Evolutionary conservation across 2,888 invertebrate genomes (phyloP).

Genomic region (Panzeria rudis): DNA sequence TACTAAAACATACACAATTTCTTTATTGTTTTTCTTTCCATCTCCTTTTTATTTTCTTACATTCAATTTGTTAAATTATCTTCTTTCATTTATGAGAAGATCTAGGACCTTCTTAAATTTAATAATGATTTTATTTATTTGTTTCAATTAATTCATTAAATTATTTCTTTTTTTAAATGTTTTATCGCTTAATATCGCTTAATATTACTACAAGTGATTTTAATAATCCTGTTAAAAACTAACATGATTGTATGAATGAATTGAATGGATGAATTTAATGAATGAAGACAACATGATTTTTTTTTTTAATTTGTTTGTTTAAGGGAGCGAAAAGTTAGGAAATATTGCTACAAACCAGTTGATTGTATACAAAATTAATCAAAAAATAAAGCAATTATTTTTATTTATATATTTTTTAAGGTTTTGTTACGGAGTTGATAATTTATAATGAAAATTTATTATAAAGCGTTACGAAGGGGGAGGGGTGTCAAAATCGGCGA

Average conservation of each 20-base stretch:
- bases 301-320: slow-evolving; percentile 14
- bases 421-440: too few relatives aligned
- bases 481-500: too few relatives aligned
- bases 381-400: slow-evolving; percentile 18
- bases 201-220: slow-evolving; percentile 59
- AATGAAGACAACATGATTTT: slow-evolving; percentile 17
- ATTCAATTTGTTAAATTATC: slow-evolving; percentile 46
- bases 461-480: too few relatives aligned
- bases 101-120: slow-evolving; percentile 51
- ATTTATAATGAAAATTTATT: too few relatives aligned
- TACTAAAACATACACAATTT: slow-evolving; percentile 70
- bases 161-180: slow-evolving; percentile 34
- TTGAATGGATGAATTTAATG: slow-evolving; percentile 42
- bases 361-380: slow-evolving; percentile 44
- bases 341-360: slow-evolving; percentile 70
- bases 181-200: slow-evolving; percentile 61
- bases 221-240: slow-evolving; percentile 51
- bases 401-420: too few relatives aligned
- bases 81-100: slow-evolving; percentile 40
- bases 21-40: slow-evolving; percentile 41
- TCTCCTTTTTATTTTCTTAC: slow-evolving; percentile 37
- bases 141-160: slow-evolving; percentile 46
- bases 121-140: slow-evolving; percentile 35
- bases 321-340: slow-evolving; percentile 26
- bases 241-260: slow-evolving; percentile 53